phyloP scores from a whole-genome alignment of 2,888 invertebrate genomes.

The Bombylius discolor region DNA sequence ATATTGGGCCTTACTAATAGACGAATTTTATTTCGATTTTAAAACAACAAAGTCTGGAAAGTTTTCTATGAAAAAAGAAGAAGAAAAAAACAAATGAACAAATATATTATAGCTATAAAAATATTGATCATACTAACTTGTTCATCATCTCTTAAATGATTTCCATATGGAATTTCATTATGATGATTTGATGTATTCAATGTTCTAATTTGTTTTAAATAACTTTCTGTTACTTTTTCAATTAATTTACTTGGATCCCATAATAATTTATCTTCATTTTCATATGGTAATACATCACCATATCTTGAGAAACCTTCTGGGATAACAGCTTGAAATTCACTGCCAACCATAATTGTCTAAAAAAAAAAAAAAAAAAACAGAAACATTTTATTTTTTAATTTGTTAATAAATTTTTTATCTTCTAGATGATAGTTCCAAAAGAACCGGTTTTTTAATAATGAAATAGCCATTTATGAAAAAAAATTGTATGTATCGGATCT shows the following conservation, averaged over 20 bases:
- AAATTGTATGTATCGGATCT: no score
- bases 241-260: constrained; percentile 79
- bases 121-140: constrained; percentile 35
- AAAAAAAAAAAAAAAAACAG: constrained; percentile 18
- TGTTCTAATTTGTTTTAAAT: constrained; percentile 41
- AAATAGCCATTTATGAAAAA: no score
- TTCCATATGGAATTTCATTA: constrained; percentile 45
- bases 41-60: no score
- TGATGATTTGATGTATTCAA: constrained; percentile 24
- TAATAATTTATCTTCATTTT: constrained; percentile 86
- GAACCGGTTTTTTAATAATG: background rate
- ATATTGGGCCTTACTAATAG: no score
- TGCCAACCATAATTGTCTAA: constrained; percentile 84
- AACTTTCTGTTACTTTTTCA: constrained; percentile 64
- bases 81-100: background rate
- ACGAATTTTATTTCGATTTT: no score
- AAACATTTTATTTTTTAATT: background rate
- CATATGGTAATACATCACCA: constrained; percentile 86
- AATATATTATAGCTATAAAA: background rate
- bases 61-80: no score
- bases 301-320: constrained; percentile 85
- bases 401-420: background rate
- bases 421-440: background rate
- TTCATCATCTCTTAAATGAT: constrained; percentile 73
- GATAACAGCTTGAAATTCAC: constrained; percentile 85